These are phyloP conservation scores for Okamejei kenojei DNA, from an alignment of 2,797 vertebrate genomes.

Conservation along the genomic window DNA sequence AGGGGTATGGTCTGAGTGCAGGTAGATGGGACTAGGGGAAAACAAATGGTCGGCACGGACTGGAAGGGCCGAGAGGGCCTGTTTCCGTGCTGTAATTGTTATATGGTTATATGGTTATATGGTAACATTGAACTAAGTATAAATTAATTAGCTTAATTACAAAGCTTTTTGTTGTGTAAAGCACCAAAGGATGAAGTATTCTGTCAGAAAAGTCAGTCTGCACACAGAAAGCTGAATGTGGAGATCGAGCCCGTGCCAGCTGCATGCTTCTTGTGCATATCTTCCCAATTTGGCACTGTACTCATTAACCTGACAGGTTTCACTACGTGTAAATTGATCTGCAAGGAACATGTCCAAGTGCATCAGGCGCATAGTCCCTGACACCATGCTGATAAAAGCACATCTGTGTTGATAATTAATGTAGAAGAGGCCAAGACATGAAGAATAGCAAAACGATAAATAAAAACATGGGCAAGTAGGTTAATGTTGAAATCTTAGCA, in stretches of 20 bases:
- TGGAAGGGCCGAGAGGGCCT: too few species aligned
- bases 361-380: background rate
- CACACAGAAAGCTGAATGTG: background rate
- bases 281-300: background rate
- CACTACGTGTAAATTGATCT: background rate
- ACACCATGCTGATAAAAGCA: background rate
- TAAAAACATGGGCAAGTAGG: background rate
- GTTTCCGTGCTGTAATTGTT: too few species aligned
- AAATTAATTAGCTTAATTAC: background rate
- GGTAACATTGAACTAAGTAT: background rate
- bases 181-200: background rate
- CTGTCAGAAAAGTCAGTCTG: background rate
- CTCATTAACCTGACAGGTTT: background rate
- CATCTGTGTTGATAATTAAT: background rate
- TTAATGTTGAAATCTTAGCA: too few species aligned
- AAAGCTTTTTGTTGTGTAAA: background rate
- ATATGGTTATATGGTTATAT: too few species aligned
- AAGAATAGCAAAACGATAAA: background rate
- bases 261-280: background rate
- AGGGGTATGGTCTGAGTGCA: too few species aligned
- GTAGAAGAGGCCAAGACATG: background rate
- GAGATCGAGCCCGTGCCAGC: background rate
- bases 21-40: too few species aligned
- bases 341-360: background rate
- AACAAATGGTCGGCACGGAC: too few species aligned